These are phyloP conservation scores for Cryptosula pallasiana DNA, from an alignment of 2,888 invertebrate genomes.

Conservation along the genomic window DNA sequence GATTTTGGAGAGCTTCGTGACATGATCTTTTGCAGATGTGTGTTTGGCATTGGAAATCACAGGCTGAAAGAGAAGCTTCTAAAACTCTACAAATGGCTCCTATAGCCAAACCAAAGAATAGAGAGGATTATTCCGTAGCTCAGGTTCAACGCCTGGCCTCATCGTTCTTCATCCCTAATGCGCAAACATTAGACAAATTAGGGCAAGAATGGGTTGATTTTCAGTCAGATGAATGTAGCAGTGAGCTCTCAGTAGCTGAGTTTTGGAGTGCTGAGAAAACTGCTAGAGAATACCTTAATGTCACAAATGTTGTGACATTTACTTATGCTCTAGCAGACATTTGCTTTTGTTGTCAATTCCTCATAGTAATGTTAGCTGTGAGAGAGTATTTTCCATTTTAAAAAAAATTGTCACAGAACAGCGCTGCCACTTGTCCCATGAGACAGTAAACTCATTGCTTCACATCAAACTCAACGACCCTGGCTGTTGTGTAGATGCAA, in stretches of 20 bases:
- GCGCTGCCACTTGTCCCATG: not conserved
- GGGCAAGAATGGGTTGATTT: not conserved
- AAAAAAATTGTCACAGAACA: not conserved
- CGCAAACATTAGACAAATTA: not conserved
- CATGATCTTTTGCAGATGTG: too few relatives aligned
- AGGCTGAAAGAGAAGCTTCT: too few relatives aligned
- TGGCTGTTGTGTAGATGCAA: not conserved
- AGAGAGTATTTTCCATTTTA: not conserved
- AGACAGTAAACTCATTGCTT: not conserved
- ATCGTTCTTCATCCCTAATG: not conserved
- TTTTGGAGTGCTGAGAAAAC: not conserved
- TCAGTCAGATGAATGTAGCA: not conserved
- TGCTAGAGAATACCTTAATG: not conserved
- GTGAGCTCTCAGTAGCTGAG: not conserved
- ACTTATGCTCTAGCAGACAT: too few relatives aligned
- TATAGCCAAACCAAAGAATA: too few relatives aligned
- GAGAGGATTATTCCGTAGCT: too few relatives aligned
- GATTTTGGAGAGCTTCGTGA: too few relatives aligned
- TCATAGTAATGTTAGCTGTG: not conserved
- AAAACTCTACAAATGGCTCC: too few relatives aligned
- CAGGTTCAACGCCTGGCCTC: too few relatives aligned
- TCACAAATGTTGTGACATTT: not conserved
- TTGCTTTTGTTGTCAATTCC: not conserved
- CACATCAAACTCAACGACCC: not conserved
- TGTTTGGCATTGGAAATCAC: too few relatives aligned